A percentile compares a stretch with the other conserved stretches of the same genome.
These are phyloP conservation scores for Palythoa grandiflora DNA, from an alignment of 92 coral and sea anemone genomes.

Conservation along the genomic window DNA sequence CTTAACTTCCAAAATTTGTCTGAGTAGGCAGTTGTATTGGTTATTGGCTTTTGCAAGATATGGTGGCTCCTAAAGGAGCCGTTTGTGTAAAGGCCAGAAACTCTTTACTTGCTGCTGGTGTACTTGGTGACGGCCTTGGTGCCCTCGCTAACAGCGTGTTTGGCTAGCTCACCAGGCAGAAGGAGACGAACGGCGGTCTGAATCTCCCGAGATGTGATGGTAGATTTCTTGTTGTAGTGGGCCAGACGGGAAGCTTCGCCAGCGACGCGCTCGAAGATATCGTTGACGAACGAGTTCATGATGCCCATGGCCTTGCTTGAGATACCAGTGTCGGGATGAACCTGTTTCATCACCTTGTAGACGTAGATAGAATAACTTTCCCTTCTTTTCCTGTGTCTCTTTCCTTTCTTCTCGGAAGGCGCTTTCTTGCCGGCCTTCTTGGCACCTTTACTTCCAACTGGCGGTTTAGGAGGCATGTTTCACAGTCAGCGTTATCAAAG, in stretches of 20 bases:
- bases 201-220: slow-evolving; percentile 4
- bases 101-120: slow-evolving; percentile 94
- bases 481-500: no score
- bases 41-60: no score
- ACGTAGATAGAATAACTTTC: no score
- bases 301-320: slow-evolving; percentile 5
- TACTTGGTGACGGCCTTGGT: slow-evolving; percentile 46
- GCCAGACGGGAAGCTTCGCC: slow-evolving; percentile 32
- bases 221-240: slow-evolving; percentile 6
- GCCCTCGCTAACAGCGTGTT: slow-evolving; percentile 53
- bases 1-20: no score
- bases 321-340: background rate
- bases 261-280: slow-evolving; percentile 35
- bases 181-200: background rate
- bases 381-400: no score
- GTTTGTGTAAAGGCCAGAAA: background rate
- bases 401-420: no score
- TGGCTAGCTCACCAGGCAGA: slow-evolving; percentile 86
- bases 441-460: no score
- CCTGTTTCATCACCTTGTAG: no score
- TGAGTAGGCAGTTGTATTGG: no score
- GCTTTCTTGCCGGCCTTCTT: no score
- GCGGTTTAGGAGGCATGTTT: no score
- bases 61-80: no score
- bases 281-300: slow-evolving; percentile 9